phyloP scores from a whole-genome alignment of 2,888 invertebrate species.

The Odiellus spinosus region DNA sequence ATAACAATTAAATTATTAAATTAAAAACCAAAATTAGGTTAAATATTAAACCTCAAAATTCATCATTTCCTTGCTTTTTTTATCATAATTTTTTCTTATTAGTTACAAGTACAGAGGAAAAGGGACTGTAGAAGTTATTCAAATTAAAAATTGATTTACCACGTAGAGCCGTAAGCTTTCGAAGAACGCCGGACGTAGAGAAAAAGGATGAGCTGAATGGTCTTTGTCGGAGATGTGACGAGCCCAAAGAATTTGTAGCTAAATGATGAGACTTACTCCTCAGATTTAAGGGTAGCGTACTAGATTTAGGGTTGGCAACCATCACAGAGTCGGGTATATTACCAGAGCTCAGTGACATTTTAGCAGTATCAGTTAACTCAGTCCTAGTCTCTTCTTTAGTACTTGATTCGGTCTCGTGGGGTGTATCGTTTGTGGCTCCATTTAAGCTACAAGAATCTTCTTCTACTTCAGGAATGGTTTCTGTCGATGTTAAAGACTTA shows the following conservation, averaged over 20 bases:
- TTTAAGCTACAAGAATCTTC: constrained; percentile 10
- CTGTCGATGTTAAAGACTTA: constrained; percentile 15
- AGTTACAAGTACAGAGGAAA: too few relatives aligned
- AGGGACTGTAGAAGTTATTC: neutral
- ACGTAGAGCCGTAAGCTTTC: constrained; percentile 18
- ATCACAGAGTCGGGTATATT: constrained; percentile 16
- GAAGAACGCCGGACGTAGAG: constrained; percentile 18
- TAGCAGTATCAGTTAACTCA: constrained; percentile 1
- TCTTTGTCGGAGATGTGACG: constrained; percentile 9
- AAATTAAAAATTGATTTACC: constrained; percentile 9
- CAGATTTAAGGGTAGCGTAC: constrained; percentile 13
- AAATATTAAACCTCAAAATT: too few relatives aligned
- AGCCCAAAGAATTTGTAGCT: constrained; percentile 2
- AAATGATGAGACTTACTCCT: constrained; percentile 4
- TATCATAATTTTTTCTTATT: too few relatives aligned
- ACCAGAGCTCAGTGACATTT: constrained; percentile 16
- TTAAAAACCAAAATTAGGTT: too few relatives aligned
- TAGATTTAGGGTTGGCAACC: constrained; percentile 13
- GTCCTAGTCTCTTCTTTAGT: too few relatives aligned
- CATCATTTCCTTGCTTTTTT: too few relatives aligned
- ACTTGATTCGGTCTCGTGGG: neutral
- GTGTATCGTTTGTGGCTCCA: constrained; percentile 1
- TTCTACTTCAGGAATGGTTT: constrained; percentile 18
- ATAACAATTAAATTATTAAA: too few relatives aligned
- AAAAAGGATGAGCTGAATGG: constrained; percentile 18